Base-by-base conservation (phyloP, 2,797 vertebrate genomes). In the Luscinia megarhynchos region DNA sequence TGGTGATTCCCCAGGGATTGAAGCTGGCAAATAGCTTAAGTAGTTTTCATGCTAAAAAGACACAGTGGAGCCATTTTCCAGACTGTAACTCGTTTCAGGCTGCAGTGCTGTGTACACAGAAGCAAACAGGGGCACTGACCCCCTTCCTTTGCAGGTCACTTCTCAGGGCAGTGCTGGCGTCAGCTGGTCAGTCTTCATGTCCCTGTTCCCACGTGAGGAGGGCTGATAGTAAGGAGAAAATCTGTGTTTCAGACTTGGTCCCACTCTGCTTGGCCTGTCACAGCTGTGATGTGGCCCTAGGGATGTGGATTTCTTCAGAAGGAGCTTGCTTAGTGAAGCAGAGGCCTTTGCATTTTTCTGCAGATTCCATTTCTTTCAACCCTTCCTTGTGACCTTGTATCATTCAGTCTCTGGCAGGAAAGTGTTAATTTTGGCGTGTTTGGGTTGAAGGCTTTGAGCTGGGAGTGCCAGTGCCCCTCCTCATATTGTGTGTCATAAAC, bases 1-100 rank as follows among this genome's bases (percentile, higher is more conserved):
- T 85, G 79, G 40, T 43, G 64, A 29, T 80, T 89, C 75, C 70
- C 68, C 8, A 1, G 85, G 63, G 75, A n/a, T 0, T 85, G 67
- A 73, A 83, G 55, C 69, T 90, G 93, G 80, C 86, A 75, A 40
- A 58, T 0, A 0, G n/a, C 46, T 86, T 26, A 26, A 87, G 55
- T 41, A 67, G 73, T 85, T 95, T 19, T 85, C 48, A 17, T 80
- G 72, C 67, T 79, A 7, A 81, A 92, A 92, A 90, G 84, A n/a
- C 62, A 45, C 72, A 1, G 34, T 50, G 90, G 90, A 79, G 76
- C 88, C 79, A 11, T 66, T 83, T 83, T 57, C 79, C 81, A 74
- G 89, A 70, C 61, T 32, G 73, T 48, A 70, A 1, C 80, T 88
- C 32, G 27, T 32, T 88, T n/a, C 45, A 63, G 68, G 82, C 79